These are phyloP conservation scores for Spodoptera exigua DNA, from an alignment of 2,888 invertebrate genomes.

Conservation along the genomic window DNA sequence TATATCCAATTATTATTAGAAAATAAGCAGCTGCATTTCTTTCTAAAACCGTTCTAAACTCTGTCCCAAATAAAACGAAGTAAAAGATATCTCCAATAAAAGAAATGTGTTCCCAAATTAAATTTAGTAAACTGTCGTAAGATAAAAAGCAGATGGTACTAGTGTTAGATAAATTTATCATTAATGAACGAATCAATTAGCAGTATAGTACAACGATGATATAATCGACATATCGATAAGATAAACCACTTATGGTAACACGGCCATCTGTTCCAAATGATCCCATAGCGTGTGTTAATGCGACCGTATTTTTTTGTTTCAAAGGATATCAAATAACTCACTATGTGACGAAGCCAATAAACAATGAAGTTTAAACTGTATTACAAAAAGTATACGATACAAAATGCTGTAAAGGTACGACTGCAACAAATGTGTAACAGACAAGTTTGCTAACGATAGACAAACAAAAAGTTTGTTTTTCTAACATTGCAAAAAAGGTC, in stretches of 20 bases:
- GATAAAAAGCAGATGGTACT: slow-evolving; percentile 54
- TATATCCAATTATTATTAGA: no score
- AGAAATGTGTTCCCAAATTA: slow-evolving; percentile 25
- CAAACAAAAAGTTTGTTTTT: slow-evolving; percentile 77
- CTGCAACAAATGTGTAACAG: slow-evolving; percentile 54
- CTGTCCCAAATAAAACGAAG: not conserved
- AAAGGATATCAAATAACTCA: slow-evolving; percentile 64
- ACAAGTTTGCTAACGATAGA: slow-evolving; percentile 68
- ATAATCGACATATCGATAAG: slow-evolving; percentile 69
- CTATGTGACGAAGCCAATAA: slow-evolving; percentile 36
- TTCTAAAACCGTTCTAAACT: not conserved
- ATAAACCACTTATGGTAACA: slow-evolving; percentile 61
- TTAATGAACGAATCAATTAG: slow-evolving; percentile 73
- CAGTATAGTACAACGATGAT: slow-evolving; percentile 62
- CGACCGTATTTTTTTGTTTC: slow-evolving; percentile 57
- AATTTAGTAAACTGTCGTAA: slow-evolving; percentile 15
- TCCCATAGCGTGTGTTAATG: slow-evolving; percentile 50
- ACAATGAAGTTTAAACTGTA: slow-evolving; percentile 29
- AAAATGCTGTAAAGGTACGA: slow-evolving; percentile 35
- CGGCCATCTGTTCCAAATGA: slow-evolving; percentile 66
- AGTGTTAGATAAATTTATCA: slow-evolving; percentile 58
- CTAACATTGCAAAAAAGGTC: slow-evolving; percentile 70
- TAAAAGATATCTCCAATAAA: slow-evolving; percentile 22
- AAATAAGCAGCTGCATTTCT: slow-evolving; percentile 13
- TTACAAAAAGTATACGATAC: slow-evolving; percentile 9